Conservation (phyloP, 2,797 vertebrate species). For the Helostoma temminkii region DNA sequence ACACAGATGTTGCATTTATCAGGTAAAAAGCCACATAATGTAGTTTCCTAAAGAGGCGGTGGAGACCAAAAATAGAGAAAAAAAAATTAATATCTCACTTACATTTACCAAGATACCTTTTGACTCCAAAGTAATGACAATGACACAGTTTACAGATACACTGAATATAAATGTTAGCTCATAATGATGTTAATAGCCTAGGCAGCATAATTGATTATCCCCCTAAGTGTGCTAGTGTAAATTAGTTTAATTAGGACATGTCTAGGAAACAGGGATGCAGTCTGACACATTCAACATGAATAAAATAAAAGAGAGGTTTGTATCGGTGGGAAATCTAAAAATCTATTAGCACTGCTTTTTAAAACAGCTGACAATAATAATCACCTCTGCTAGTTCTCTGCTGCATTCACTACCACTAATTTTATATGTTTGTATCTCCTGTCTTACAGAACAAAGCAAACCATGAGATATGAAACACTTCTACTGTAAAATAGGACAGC, state of each 20-base stretch:
- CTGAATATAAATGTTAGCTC: background rate
- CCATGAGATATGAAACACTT: conserved; percentile 9
- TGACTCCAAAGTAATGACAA: background rate
- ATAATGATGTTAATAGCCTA: background rate
- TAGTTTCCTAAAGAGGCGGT: background rate
- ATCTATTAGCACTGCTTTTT: background rate
- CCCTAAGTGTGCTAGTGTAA: background rate
- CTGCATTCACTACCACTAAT: background rate
- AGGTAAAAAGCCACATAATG: background rate
- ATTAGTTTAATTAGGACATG: background rate
- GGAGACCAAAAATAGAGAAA: background rate
- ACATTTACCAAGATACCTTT: too few relatives aligned
- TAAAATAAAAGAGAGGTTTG: background rate
- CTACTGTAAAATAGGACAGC: conserved; percentile 11
- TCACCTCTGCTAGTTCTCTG: background rate
- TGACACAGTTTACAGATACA: background rate
- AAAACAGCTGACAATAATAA: background rate
- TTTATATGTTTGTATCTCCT: background rate
- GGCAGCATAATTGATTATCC: background rate
- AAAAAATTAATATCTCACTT: background rate
- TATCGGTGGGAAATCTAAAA: background rate
- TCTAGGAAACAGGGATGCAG: background rate
- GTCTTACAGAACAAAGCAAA: conserved; percentile 2
- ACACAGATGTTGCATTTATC: background rate
- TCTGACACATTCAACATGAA: background rate